Evolutionary conservation across 1,140 invertebrate genomes (phyloP).

Genomic region (Drosophila jambulina): DNA sequence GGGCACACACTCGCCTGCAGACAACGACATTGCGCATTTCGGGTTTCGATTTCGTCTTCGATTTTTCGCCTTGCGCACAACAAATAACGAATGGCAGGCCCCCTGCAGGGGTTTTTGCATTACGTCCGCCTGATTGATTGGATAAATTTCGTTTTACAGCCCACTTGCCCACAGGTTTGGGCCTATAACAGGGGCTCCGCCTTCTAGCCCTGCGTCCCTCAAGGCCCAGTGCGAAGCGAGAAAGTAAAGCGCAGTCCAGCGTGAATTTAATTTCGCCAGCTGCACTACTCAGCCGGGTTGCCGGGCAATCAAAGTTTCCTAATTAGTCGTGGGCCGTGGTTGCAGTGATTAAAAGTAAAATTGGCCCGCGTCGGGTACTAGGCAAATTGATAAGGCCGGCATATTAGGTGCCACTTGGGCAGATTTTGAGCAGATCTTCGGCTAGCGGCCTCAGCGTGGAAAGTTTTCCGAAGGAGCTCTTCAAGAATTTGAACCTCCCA

Average conservation of each 20-base stretch:
- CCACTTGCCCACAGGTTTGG: slow-evolving; percentile 6
- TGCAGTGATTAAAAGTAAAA: slow-evolving; percentile 50
- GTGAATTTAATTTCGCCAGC: slow-evolving; percentile 37
- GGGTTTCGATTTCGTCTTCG: slow-evolving; percentile 30
- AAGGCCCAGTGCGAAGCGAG: slow-evolving; percentile 19
- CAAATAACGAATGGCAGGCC: slow-evolving; percentile 35
- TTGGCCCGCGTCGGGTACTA: slow-evolving; percentile 8
- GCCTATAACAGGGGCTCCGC: slow-evolving; percentile 13
- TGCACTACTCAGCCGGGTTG: slow-evolving; percentile 27
- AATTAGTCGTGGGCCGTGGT: slow-evolving; percentile 44
- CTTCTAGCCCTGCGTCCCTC: slow-evolving; percentile 24
- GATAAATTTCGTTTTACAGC: slow-evolving; percentile 47
- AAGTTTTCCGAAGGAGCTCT: slow-evolving; percentile 8
- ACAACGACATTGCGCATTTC: slow-evolving; percentile 52
- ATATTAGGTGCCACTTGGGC: slow-evolving; percentile 16
- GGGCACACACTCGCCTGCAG: slow-evolving; percentile 18
- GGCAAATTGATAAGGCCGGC: slow-evolving; percentile 37
- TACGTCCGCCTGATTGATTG: slow-evolving; percentile 66
- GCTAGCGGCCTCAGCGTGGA: neutral
- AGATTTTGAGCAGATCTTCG: slow-evolving; percentile 6
- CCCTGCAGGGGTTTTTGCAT: slow-evolving; percentile 27
- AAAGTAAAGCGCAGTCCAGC: slow-evolving; percentile 15
- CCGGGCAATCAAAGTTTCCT: slow-evolving; percentile 64
- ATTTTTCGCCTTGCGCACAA: slow-evolving; percentile 34
- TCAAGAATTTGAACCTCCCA: slow-evolving; percentile 3